These are phyloP conservation scores for Lophius americanus DNA, from an alignment of 2,797 vertebrate species.

Conservation along the genomic window DNA sequence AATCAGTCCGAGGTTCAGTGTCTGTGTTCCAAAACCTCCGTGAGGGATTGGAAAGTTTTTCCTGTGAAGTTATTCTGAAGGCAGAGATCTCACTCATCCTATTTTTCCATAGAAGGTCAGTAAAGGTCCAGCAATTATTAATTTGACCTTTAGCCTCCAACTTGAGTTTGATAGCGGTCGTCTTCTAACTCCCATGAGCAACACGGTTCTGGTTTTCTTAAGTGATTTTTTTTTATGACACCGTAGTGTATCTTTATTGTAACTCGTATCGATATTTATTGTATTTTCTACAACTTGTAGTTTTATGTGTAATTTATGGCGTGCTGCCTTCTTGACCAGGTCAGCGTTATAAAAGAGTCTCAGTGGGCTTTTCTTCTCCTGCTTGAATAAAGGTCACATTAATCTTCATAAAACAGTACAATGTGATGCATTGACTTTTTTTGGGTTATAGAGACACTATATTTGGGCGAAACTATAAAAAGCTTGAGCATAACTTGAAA, in stretches of 20 bases:
- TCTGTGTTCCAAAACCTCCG: slow-evolving; percentile 23
- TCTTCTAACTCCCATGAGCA: slow-evolving; percentile 22
- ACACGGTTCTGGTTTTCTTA: background rate
- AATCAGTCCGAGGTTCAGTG: slow-evolving; percentile 8
- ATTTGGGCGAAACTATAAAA: too few species aligned
- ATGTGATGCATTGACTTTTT: too few species aligned
- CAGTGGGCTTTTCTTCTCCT: too few species aligned
- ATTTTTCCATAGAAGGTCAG: slow-evolving; percentile 39
- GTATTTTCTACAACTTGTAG: too few species aligned
- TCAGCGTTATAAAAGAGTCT: too few species aligned
- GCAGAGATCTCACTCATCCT: slow-evolving; percentile 14
- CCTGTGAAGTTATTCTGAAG: slow-evolving; percentile 26
- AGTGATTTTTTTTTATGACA: too few species aligned
- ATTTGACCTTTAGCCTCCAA: slow-evolving; percentile 46
- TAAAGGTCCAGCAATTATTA: slow-evolving; percentile 63
- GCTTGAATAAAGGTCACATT: too few species aligned
- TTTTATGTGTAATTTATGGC: too few species aligned
- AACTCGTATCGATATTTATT: too few species aligned
- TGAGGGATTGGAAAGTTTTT: slow-evolving; percentile 4
- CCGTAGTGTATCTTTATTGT: too few species aligned
- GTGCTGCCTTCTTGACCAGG: too few species aligned
- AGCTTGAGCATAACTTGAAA: too few species aligned
- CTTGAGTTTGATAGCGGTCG: slow-evolving; percentile 24
- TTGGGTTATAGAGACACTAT: background rate
- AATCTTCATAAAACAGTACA: background rate